Evolutionary conservation across 1,140 invertebrate species (phyloP).

Genomic region (Neodiprion fabricii): DNA sequence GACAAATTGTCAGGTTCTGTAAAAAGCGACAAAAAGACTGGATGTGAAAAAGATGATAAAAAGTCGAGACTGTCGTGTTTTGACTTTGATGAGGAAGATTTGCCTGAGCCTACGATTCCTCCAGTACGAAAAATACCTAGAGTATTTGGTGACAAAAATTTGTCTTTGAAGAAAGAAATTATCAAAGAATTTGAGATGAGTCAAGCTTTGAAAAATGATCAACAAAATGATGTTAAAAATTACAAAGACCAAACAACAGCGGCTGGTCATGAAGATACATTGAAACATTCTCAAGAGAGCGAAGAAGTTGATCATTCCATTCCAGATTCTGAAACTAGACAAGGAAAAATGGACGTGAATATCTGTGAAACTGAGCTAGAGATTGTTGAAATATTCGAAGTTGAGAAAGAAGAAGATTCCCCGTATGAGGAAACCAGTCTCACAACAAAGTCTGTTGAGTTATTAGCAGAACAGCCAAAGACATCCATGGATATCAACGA

Average conservation of each 20-base stretch:
- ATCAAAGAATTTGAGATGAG: conserved; percentile 58
- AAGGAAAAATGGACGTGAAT: conserved; percentile 17
- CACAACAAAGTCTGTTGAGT: not conserved
- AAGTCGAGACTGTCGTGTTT: conserved; percentile 63
- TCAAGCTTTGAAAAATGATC: conserved; percentile 49
- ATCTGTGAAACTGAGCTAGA: conserved; percentile 41
- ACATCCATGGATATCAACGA: conserved; percentile 13
- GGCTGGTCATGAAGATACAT: conserved; percentile 8
- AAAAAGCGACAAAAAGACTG: conserved; percentile 44
- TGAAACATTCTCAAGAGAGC: conserved; percentile 20
- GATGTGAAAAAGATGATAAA: conserved; percentile 48
- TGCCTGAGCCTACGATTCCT: conserved; percentile 52
- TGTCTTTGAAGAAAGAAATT: conserved; percentile 56
- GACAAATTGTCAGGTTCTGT: conserved; percentile 32
- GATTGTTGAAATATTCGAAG: conserved; percentile 55
- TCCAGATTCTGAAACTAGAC: conserved; percentile 15
- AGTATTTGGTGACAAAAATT: conserved; percentile 53
- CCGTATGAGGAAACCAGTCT: not conserved
- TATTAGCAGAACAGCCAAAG: not conserved
- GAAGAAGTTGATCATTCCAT: conserved; percentile 10
- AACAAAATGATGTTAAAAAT: conserved; percentile 31
- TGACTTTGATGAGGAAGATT: conserved; percentile 66
- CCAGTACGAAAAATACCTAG: conserved; percentile 60
- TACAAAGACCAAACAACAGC: conserved; percentile 20
- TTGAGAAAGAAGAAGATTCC: conserved; percentile 40